Conservation (phyloP, 2,113 vertebrate species). For the Lepisosteus oculatus region DNA sequence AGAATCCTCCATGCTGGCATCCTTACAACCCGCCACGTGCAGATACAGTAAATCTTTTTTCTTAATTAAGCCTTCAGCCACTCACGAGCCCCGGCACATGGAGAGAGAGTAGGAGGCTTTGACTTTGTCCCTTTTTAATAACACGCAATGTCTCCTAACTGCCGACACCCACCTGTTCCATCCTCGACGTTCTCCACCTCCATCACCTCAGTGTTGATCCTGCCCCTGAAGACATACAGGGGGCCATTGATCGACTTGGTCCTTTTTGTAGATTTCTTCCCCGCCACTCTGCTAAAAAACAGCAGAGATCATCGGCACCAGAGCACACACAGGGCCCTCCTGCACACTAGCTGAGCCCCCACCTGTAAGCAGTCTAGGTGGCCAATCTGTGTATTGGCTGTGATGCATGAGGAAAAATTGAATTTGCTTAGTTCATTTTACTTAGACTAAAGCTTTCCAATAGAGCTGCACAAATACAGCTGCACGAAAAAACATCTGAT, state of each 20-base stretch:
- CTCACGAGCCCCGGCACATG: neutral
- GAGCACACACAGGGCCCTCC: neutral
- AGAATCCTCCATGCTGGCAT: too few relatives aligned
- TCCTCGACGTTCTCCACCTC: conserved; percentile 98
- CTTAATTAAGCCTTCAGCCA: too few relatives aligned
- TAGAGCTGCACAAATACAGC: too few relatives aligned
- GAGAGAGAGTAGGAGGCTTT: neutral
- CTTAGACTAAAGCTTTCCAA: too few relatives aligned
- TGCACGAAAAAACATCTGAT: too few relatives aligned
- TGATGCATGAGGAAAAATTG: too few relatives aligned
- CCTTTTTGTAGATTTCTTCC: conserved; percentile 92
- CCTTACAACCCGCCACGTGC: too few relatives aligned
- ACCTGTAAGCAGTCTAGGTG: too few relatives aligned
- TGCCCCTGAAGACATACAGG: conserved; percentile 91
- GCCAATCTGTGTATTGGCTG: too few relatives aligned
- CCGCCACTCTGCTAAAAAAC: conserved; percentile 77
- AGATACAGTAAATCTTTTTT: too few relatives aligned
- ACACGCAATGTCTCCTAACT: conserved; percentile 38
- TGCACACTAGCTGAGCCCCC: too few relatives aligned
- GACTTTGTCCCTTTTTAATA: neutral
- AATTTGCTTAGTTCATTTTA: too few relatives aligned
- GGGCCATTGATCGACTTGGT: conserved; percentile 95
- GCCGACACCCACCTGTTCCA: conserved; percentile 82
- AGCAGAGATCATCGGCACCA: conserved; percentile 17
- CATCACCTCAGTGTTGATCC: conserved; percentile 99